Conservation (phyloP, 2,888 invertebrate genomes). For the Drosophila dives region DNA sequence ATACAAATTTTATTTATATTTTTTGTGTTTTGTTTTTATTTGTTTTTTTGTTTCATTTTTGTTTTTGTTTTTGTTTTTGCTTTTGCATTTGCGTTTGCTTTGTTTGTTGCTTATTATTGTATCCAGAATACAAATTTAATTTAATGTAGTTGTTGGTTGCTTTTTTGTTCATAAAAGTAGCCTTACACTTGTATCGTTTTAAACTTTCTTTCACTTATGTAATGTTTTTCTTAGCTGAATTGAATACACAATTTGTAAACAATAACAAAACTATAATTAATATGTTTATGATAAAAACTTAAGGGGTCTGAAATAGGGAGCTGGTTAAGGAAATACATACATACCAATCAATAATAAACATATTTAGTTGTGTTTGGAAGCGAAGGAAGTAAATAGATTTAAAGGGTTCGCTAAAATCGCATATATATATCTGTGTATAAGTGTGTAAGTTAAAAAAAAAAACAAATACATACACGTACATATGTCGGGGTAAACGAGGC, state of each 20-base stretch:
- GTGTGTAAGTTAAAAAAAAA: slow-evolving; percentile 30
- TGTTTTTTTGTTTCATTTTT: slow-evolving; percentile 61
- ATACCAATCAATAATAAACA: slow-evolving; percentile 38
- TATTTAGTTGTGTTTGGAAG: slow-evolving; percentile 37
- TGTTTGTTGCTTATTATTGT: slow-evolving; percentile 74
- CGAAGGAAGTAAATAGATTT: slow-evolving; percentile 42
- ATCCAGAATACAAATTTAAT: slow-evolving; percentile 81
- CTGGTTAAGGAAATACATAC: slow-evolving; percentile 57
- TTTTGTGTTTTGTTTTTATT: slow-evolving; percentile 70
- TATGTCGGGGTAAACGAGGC: neutral
- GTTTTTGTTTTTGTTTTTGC: slow-evolving; percentile 35
- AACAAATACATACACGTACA: slow-evolving; percentile 12
- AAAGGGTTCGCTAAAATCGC: slow-evolving; percentile 20
- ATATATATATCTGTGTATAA: slow-evolving; percentile 14
- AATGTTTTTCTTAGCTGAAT: slow-evolving; percentile 68
- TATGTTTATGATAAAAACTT: slow-evolving; percentile 57
- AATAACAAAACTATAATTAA: slow-evolving; percentile 66
- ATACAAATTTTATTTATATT: slow-evolving; percentile 82
- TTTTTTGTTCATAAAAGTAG: slow-evolving; percentile 74
- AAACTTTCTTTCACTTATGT: slow-evolving; percentile 79
- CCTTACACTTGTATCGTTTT: slow-evolving; percentile 75
- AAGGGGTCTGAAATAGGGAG: slow-evolving; percentile 48
- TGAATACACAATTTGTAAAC: slow-evolving; percentile 71
- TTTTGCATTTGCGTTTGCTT: slow-evolving; percentile 47
- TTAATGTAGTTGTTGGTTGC: slow-evolving; percentile 71